Percentiles rank a stretch among this genome's conserved stretches.
phyloP scores from a whole-genome alignment of 2,888 invertebrate genomes.

The Vanessa cardui region DNA sequence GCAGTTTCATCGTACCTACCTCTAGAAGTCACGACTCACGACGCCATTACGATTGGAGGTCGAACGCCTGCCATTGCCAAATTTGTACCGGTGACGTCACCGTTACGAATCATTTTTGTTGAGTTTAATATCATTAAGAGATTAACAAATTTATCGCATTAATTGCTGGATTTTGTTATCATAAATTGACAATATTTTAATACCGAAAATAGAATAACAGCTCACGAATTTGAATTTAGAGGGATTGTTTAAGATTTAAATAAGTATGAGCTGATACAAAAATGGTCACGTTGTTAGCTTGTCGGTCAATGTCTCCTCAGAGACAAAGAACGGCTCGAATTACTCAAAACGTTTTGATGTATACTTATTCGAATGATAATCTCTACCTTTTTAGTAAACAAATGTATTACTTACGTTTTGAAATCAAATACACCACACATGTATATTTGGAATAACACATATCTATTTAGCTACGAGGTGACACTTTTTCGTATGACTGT shows the following conservation, averaged over 20 bases:
- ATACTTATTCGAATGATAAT: conserved; percentile 4
- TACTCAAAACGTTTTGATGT: conserved; percentile 40
- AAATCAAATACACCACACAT: background rate
- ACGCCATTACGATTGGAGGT: conserved; percentile 61
- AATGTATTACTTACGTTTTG: background rate
- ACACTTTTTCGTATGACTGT: conserved; percentile 24
- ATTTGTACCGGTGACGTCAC: conserved; percentile 68
- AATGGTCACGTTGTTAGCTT: conserved; percentile 58
- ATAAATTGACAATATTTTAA: background rate
- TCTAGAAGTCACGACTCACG: conserved; percentile 48
- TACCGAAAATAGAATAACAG: background rate
- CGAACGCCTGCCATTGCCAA: conserved; percentile 73
- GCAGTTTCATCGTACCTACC: conserved; percentile 44
- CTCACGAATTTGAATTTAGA: background rate
- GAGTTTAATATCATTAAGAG: conserved; percentile 15
- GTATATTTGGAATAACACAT: background rate
- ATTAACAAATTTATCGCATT: conserved; percentile 5
- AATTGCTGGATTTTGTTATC: conserved; percentile 4
- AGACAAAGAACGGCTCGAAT: conserved; percentile 54
- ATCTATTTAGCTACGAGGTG: conserved; percentile 13
- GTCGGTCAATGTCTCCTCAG: conserved; percentile 56
- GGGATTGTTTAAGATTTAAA: conserved; percentile 38
- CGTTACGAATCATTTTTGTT: conserved; percentile 10
- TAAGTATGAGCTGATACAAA: conserved; percentile 50
- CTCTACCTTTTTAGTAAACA: background rate